Conservation (phyloP, 1,140 invertebrate species). For the Trichogramma pretiosum region DNA sequence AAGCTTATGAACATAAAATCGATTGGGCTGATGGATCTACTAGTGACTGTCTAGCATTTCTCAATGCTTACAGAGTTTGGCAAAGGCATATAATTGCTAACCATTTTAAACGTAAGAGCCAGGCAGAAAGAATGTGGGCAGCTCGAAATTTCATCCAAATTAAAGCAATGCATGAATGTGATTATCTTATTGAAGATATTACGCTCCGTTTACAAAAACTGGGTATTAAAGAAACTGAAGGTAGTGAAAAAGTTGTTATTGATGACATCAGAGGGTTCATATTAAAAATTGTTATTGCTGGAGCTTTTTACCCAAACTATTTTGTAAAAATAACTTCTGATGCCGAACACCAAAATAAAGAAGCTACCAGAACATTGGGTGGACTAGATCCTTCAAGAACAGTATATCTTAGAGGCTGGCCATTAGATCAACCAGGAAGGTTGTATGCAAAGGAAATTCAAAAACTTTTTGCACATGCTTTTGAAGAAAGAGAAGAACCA, state of each 20-base stretch:
- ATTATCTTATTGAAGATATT: conserved; percentile 62
- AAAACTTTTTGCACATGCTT: conserved; percentile 38
- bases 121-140: conserved; percentile 61
- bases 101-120: conserved; percentile 23
- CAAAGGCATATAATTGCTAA: conserved; percentile 26
- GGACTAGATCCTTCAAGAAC: conserved; percentile 68
- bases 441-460: conserved; percentile 59
- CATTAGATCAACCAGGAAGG: conserved; percentile 58
- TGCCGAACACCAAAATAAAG: conserved; percentile 50
- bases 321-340: conserved; percentile 51
- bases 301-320: conserved; percentile 83
- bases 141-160: conserved; percentile 63
- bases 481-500: conserved; percentile 25
- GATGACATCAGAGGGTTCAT: conserved; percentile 49
- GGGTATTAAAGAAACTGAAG: conserved; percentile 43
- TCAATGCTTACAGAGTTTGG: conserved; percentile 68
- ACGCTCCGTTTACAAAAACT: conserved; percentile 49
- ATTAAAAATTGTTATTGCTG: conserved; percentile 55
- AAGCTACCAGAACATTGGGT: conserved; percentile 53
- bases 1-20: conserved; percentile 70
- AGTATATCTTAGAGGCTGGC: conserved; percentile 65
- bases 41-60: conserved; percentile 76
- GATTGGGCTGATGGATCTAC: conserved; percentile 71
- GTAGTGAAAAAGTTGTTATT: conserved; percentile 36
- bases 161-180: conserved; percentile 62